Evolutionary conservation across 2,113 vertebrate genomes (phyloP).

Genomic region (Scalopus aquaticus): DNA sequence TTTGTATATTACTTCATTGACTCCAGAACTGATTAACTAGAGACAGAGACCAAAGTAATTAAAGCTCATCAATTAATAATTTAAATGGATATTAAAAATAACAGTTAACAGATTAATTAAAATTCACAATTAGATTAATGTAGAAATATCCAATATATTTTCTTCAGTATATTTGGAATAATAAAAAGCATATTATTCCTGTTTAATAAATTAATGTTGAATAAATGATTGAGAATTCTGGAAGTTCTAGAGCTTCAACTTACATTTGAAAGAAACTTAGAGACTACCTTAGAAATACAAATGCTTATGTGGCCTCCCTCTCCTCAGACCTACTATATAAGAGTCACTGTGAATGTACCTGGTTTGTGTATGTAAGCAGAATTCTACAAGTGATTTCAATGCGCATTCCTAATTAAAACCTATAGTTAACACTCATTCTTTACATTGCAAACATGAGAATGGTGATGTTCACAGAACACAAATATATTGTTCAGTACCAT

Average conservation of each 20-base stretch:
- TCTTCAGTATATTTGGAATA: constrained; percentile 3
- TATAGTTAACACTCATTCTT: not conserved
- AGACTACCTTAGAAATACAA: not conserved
- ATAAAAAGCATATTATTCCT: not conserved
- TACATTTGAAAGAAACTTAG: not conserved
- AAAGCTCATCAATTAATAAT: constrained; percentile 32
- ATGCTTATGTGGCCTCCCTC: not conserved
- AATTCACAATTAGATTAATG: constrained; percentile 40
- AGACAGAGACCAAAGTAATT: constrained; percentile 24
- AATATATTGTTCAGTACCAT: not conserved
- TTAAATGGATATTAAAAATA: constrained; percentile 46
- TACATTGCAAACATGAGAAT: not conserved
- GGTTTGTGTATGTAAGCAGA: not conserved
- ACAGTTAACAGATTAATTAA: constrained; percentile 51
- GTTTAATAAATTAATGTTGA: not conserved
- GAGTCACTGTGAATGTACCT: not conserved
- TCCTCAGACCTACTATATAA: not conserved
- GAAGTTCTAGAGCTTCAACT: not conserved
- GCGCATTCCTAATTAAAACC: not conserved
- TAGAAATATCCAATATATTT: not conserved
- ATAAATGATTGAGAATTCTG: not conserved
- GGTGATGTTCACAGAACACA: not conserved
- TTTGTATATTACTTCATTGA: not conserved
- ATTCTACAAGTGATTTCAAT: not conserved
- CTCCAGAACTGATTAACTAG: not conserved